Base-by-base conservation (phyloP, 2,888 invertebrate genomes). In the Lycaena phlaeas region DNA sequence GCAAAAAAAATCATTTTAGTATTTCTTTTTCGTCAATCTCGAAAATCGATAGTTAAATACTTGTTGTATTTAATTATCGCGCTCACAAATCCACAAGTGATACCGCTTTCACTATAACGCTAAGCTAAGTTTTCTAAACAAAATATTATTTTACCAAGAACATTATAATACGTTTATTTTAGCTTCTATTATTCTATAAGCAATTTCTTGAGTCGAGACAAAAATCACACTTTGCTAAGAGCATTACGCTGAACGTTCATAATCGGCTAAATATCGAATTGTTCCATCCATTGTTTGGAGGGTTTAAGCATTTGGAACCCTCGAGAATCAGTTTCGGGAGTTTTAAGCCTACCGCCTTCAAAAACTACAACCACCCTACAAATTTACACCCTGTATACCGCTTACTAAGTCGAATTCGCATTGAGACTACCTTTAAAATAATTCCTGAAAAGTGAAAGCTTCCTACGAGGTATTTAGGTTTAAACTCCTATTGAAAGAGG, bases 381-480 rank as follows among this genome's bases (percentile, higher is more conserved):
- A 75, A 68, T 64, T 44, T 46, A 50, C 49, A 52, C 68, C 53
- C 49, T 72, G 70, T 48, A 18, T 4, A 12, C 11, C 22, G 28
- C 14, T n/a, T 5, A 36, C 63, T 67, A 46, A 61, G 73, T 61
- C 50, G 46, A 68, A 59, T 67, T 64, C 64, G 42, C 51, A 54
- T 49, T 43, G 22, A 7, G 14, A 7, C n/a, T n/a, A n/a, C 28
- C 36, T 45, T 60, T 56, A 61, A 67, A 77, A 76, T 76, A 74
- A 79, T 79, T 77, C 72, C 81, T 79, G 82, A 84, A 84, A 84
- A 84, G 82, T 79, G 82, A 84, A 82, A 82, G 82, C 79, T 72
- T 73, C 77, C 72, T 72, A 74, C 70, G 73, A 81, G 74, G 78
- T 79, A 81, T 79, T 79, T 81, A 78, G 79, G 79, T 84, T 78